Base-by-base conservation (phyloP, 1,140 invertebrate species). In the Probaryconus sp. region DNA sequence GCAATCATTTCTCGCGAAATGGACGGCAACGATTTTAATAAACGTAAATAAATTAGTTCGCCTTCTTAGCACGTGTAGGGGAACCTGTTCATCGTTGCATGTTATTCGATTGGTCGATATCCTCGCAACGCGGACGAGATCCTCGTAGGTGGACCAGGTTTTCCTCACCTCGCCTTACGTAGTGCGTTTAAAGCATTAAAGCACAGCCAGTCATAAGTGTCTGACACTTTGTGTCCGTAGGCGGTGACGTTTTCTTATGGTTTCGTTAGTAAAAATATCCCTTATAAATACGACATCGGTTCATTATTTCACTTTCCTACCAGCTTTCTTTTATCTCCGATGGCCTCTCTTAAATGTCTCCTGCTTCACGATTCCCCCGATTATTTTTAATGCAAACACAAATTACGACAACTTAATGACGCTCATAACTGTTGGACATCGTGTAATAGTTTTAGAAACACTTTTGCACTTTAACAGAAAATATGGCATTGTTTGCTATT, bases 21-120 rank as follows among this genome's bases (percentile, higher is more conserved):
- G 9, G 50, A 11, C 50, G 37, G 58, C 16, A 20, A 33, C 26
- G 13, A 63, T 28, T 60, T 69, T 60, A 70, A 76, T 76, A 61
- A 70, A 65, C 63, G 70, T 53, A 74, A 67, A 60, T 65, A 69
- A 69, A 58, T 69, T 58, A 55, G 55, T 65, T 64, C 58, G 38
- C 48, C 45, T 47, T 14, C 24, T 64, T 60, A 60, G 60, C 64
- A 55, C 51, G 83, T 81, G 85, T 86, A 85, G 85, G 83, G 85
- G 83, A 85, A 85, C 85, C 82, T 79, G 85, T 86, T 83, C 60
- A 61, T 58, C 58, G 75, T 43, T 65, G 16, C 55, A 30, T 45
- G 64, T 43, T 38, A 77, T 81, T 71, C 65, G 73, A 79, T 80
- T 81, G 78, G 73, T 40, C 55, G 79, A 74, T 76, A 64, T 58